phyloP scores from a whole-genome alignment of 2,113 vertebrate genomes.

The Gallinago media region DNA sequence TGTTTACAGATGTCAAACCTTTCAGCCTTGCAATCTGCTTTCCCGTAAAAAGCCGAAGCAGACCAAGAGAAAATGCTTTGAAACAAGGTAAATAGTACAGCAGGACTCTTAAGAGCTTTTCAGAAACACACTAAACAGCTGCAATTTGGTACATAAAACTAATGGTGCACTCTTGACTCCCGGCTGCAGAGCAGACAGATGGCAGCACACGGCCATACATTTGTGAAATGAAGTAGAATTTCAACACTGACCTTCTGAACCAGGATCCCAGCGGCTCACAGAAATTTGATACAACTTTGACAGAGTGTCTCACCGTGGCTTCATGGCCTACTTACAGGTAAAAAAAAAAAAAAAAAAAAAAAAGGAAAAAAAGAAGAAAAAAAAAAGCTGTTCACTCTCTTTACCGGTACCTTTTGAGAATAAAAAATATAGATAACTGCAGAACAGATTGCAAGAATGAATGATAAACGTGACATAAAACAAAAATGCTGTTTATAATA shows the following conservation, averaged over 20 bases:
- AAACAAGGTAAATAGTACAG: not conserved
- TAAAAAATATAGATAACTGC: not conserved
- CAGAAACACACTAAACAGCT: not conserved
- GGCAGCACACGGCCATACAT: not conserved
- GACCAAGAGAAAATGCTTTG: not conserved
- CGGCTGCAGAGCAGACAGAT: conserved; percentile 36
- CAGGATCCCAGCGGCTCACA: not conserved
- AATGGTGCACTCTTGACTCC: not conserved
- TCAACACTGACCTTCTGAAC: conserved; percentile 7
- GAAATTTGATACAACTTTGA: not conserved
- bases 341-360: not conserved
- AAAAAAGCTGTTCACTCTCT: not conserved
- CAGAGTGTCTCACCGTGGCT: not conserved
- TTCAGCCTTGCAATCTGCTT: not conserved
- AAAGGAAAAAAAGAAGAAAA: not conserved
- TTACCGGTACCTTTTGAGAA: not conserved
- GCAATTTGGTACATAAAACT: not conserved
- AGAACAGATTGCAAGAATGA: not conserved
- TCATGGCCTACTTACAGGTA: not conserved
- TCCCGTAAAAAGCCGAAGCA: not conserved
- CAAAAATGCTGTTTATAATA: not conserved
- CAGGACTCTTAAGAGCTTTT: not conserved
- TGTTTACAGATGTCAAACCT: not conserved
- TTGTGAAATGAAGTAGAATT: conserved; percentile 47
- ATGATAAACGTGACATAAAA: not conserved